Percentiles rank a stretch among this genome's conserved stretches.
These are phyloP conservation scores for Triops cancriformis DNA, from an alignment of 1,140 invertebrate genomes.

Conservation along the genomic window DNA sequence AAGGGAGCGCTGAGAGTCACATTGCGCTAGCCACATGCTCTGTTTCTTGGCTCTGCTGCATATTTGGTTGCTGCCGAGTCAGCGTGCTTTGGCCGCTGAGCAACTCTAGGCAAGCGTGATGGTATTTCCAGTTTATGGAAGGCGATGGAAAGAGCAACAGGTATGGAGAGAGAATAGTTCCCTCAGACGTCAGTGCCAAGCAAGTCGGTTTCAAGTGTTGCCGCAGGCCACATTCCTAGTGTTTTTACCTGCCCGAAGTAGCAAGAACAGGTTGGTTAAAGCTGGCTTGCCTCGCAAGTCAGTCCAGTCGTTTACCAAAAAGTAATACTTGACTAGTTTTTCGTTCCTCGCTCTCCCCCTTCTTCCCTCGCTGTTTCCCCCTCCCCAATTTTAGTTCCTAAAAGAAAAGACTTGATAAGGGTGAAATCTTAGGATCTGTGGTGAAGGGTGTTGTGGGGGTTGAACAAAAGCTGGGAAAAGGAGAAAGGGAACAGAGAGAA, in stretches of 20 bases:
- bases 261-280: not conserved
- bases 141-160: not conserved
- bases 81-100: not conserved
- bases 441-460: not conserved
- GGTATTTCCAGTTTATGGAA: constrained; percentile 6
- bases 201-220: not conserved
- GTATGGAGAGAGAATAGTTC: not conserved
- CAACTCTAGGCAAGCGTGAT: not conserved
- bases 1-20: not conserved
- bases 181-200: not conserved
- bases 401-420: not conserved
- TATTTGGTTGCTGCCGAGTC: constrained; percentile 5
- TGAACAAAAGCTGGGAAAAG: not conserved
- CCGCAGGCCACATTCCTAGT: not conserved
- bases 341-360: not conserved
- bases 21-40: not conserved
- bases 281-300: not conserved
- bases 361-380: not conserved
- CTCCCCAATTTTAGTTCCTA: not conserved
- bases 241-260: constrained; percentile 1
- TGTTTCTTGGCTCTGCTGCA: not conserved
- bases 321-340: not conserved
- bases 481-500: not conserved
- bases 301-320: not conserved
- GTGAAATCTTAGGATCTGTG: not conserved